phyloP scores from a whole-genome alignment of 2,113 vertebrate genomes.

The Dissostichus mawsoni region DNA sequence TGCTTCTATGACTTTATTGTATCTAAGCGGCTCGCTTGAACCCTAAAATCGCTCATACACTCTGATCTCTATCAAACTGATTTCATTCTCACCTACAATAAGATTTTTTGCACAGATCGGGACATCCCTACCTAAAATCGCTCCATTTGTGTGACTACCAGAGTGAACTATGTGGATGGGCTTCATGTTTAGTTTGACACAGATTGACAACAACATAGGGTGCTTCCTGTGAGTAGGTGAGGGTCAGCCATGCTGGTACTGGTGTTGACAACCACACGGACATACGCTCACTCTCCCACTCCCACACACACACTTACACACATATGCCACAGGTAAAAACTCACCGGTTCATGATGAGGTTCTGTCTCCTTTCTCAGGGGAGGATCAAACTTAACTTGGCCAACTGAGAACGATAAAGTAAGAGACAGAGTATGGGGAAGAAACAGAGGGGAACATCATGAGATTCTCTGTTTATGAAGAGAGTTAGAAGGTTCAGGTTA shows the following conservation, averaged over 20 bases:
- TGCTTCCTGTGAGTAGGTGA: constrained; percentile 47
- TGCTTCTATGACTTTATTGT: too few relatives aligned
- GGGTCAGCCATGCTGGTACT: constrained; percentile 49
- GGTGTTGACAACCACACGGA: constrained; percentile 37
- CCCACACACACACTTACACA: background rate
- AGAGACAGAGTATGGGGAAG: background rate
- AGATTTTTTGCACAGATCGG: background rate
- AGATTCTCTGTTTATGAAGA: too few relatives aligned
- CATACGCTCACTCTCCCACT: background rate
- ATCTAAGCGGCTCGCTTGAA: too few relatives aligned
- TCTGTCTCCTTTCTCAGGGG: constrained; percentile 96
- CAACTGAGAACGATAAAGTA: constrained; percentile 55
- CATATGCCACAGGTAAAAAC: constrained; percentile 52
- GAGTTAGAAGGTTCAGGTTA: background rate
- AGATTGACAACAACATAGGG: constrained; percentile 15
- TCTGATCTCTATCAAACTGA: background rate
- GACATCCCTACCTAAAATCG: background rate
- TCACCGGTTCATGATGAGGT: constrained; percentile 96
- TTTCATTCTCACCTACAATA: background rate
- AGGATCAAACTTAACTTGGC: constrained; percentile 97
- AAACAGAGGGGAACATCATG: background rate
- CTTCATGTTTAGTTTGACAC: constrained; percentile 21
- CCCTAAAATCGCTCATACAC: background rate
- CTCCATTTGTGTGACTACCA: background rate
- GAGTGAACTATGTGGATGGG: constrained; percentile 10